Conservation (phyloP, 2,888 invertebrate genomes). For the Piscicola geometra region DNA sequence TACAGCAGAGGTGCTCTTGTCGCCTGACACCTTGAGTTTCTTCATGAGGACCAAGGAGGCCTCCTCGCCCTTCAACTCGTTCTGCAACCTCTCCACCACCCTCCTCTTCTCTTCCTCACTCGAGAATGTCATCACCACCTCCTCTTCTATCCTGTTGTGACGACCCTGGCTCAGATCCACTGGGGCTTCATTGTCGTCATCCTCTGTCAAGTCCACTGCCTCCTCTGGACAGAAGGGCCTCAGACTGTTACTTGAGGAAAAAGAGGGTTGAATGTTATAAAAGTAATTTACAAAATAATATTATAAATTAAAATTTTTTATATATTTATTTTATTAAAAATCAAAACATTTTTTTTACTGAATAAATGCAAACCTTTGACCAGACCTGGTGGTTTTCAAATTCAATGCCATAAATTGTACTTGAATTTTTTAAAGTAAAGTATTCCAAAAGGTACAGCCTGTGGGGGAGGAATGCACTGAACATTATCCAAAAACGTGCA, state of each 20-base stretch:
- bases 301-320: too few species aligned
- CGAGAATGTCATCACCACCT: not conserved
- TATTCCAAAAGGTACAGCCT: too few species aligned
- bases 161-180: conserved; percentile 25
- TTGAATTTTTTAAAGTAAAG: too few species aligned
- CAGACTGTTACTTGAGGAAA: not conserved
- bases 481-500: too few species aligned
- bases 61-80: conserved; percentile 14
- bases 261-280: not conserved
- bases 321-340: too few species aligned
- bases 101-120: not conserved
- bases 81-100: not conserved
- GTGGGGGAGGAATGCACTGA: too few species aligned
- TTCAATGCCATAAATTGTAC: conserved; percentile 7
- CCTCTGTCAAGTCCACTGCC: conserved; percentile 25
- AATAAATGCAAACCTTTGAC: not conserved
- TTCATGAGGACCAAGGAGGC: not conserved
- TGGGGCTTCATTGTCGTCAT: conserved; percentile 28
- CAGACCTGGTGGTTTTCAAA: not conserved
- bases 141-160: not conserved
- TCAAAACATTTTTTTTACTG: too few species aligned
- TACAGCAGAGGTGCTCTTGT: not conserved
- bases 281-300: too few species aligned
- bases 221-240: not conserved
- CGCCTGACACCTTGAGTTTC: not conserved